Base-by-base conservation (phyloP, 2,797 vertebrate species). In the Halcyon badia region DNA sequence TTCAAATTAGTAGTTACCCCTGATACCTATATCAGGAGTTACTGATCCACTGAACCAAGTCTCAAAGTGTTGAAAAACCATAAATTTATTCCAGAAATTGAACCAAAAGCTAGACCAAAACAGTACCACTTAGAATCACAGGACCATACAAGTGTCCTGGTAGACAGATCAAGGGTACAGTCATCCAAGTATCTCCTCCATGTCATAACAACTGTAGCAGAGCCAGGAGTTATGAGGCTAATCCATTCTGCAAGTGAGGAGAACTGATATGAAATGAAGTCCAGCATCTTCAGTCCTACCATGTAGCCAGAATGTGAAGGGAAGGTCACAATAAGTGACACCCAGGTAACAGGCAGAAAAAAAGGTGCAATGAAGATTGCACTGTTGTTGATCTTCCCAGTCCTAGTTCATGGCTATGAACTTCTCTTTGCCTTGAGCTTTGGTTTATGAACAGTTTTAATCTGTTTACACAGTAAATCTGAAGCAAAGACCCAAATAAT, bases 251-350 rank as follows among this genome's bases (percentile, higher is more conserved):
- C 26, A 85, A 65, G 37, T 42, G 19, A 88, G 11, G 26, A 90
- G 42, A 44, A 93, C 26, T 42, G 8, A 7, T 30, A 48, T 1
- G 44, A 84, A 92, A 89, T n/a, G 1, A 71, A 46, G 35, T 19
- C 65, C 35, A 69, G 62, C 11, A 28, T 80, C 19, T 86, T 65
- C 51, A 14, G 16, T 66, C 25, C 37, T 56, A 56, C 24, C 26
- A 61, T 5, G 3, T 24, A 89, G 72, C 11, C 61, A 56, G 65
- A 68, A 69, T 9, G 11, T 26, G 21, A 88, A 81, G 9, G 5
- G 31, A 91, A 83, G 58, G 61, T 81, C 69, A 88, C 64, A 85
- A 88, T 14, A 61, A 56, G 71, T 33, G n/a, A 87, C 20, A 49
- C 4, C 14, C 25, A 24, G 46, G 51, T 17, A 62, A 57, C 33